Percentiles rank a stretch among this genome's conserved stretches.
These are phyloP conservation scores for Cichladusa arquata DNA, from an alignment of 2,113 vertebrate species.

Conservation along the genomic window DNA sequence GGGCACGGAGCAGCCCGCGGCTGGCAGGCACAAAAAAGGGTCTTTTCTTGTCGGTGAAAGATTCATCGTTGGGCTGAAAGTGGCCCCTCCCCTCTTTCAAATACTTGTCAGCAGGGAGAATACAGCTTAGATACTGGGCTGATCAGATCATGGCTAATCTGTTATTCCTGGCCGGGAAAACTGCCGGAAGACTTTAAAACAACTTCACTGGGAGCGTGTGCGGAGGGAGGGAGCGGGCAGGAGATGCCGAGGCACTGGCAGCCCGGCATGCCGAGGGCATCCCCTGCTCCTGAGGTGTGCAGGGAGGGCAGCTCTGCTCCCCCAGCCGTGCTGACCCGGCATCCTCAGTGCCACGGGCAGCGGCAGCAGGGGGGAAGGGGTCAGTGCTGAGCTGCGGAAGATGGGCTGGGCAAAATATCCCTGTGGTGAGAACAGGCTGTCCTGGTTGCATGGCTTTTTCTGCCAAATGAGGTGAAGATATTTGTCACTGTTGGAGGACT, in stretches of 20 bases:
- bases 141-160: slow-evolving; percentile 91
- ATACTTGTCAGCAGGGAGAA: slow-evolving; percentile 81
- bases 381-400: not conserved
- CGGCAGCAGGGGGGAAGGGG: fast-evolving
- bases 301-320: not conserved
- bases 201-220: slow-evolving; percentile 77
- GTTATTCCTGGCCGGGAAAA: slow-evolving; percentile 84
- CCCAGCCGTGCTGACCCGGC: fast-evolving
- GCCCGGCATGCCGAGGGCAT: not conserved
- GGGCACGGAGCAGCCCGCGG: slow-evolving; percentile 61
- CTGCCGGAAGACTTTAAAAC: slow-evolving; percentile 85
- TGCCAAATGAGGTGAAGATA: not conserved
- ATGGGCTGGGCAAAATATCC: not conserved
- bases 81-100: slow-evolving; percentile 77
- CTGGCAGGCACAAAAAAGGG: slow-evolving; percentile 70
- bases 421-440: not conserved
- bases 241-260: not conserved
- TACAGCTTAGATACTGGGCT: slow-evolving; percentile 78
- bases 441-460: not conserved
- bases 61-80: slow-evolving; percentile 80
- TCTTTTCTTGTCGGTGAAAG: slow-evolving; percentile 76
- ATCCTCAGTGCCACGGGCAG: not conserved
- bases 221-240: slow-evolving; percentile 3
- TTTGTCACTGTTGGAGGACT: not conserved
- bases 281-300: fast-evolving